Percentiles rank a stretch among this genome's conserved stretches.
phyloP scores from a whole-genome alignment of 2,888 invertebrate species.

The Aspidapion aeneum region DNA sequence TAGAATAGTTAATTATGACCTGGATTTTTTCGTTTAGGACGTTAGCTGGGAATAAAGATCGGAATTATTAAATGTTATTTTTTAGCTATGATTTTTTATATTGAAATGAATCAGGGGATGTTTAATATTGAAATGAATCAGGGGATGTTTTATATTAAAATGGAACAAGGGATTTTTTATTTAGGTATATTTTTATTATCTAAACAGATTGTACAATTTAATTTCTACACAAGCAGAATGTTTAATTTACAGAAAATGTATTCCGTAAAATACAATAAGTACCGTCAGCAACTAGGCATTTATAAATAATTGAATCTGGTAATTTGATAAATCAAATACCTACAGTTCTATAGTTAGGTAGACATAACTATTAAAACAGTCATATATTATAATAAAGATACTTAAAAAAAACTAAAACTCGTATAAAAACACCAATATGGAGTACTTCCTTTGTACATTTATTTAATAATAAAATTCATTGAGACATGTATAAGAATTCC shows the following conservation, averaged over 20 bases:
- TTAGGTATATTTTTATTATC: not conserved
- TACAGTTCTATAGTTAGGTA: not conserved
- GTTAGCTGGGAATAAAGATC: no score
- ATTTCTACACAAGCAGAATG: not conserved
- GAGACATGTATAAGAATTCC: constrained; percentile 56
- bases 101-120: no score
- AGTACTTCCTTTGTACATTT: constrained; percentile 55
- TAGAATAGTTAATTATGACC: no score
- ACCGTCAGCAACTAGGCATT: not conserved
- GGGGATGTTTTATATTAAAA: no score
- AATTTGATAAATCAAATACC: not conserved
- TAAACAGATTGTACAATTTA: not conserved
- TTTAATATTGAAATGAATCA: no score
- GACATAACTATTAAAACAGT: not conserved
- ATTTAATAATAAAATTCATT: constrained; percentile 51
- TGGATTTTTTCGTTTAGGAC: no score
- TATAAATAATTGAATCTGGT: not conserved
- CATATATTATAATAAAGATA: not conserved
- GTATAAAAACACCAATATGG: constrained; percentile 50
- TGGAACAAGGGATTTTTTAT: no score
- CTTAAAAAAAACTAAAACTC: constrained; percentile 46
- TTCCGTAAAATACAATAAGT: not conserved
- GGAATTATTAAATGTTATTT: no score
- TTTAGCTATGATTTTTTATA: no score
- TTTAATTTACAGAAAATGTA: not conserved